Evolutionary conservation across 2,888 invertebrate genomes (phyloP).

Genomic region (Chaetogeoica ovagalla): DNA sequence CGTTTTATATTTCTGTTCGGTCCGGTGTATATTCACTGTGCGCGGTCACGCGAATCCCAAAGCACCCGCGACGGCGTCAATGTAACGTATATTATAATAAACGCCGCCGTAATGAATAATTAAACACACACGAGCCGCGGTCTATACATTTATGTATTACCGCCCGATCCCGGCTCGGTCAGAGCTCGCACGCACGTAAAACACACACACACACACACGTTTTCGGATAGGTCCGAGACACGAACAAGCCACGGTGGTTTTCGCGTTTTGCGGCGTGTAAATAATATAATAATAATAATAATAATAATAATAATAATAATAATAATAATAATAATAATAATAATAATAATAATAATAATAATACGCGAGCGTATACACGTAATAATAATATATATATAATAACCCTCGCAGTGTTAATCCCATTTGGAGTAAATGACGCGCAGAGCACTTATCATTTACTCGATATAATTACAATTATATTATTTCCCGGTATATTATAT

Average conservation of each 20-base stretch:
- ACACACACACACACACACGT: not conserved
- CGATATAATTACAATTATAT: slow-evolving; percentile 18
- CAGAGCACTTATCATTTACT: slow-evolving; percentile 22
- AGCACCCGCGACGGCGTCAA: slow-evolving; percentile 22
- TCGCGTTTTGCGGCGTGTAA: not conserved
- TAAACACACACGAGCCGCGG: slow-evolving; percentile 12
- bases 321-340: too few species aligned
- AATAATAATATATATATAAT: not conserved
- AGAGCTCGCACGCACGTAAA: too few species aligned
- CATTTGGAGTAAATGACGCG: not conserved
- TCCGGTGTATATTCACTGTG: not conserved
- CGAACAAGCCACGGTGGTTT: slow-evolving; percentile 9
- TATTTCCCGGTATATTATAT: not conserved
- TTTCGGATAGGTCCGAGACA: slow-evolving; percentile 17
- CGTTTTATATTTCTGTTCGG: not conserved
- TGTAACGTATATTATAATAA: not conserved
- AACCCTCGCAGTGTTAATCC: not conserved
- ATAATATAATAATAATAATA: too few species aligned
- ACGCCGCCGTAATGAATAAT: slow-evolving; percentile 30
- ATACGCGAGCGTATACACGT: too few species aligned
- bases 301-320: too few species aligned
- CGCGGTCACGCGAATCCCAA: slow-evolving; percentile 45
- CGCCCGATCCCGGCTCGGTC: too few species aligned
- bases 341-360: too few species aligned
- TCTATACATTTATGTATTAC: not conserved